These are phyloP conservation scores for Diorhabda sublineata DNA, from an alignment of 1,140 invertebrate genomes.

Conservation along the genomic window DNA sequence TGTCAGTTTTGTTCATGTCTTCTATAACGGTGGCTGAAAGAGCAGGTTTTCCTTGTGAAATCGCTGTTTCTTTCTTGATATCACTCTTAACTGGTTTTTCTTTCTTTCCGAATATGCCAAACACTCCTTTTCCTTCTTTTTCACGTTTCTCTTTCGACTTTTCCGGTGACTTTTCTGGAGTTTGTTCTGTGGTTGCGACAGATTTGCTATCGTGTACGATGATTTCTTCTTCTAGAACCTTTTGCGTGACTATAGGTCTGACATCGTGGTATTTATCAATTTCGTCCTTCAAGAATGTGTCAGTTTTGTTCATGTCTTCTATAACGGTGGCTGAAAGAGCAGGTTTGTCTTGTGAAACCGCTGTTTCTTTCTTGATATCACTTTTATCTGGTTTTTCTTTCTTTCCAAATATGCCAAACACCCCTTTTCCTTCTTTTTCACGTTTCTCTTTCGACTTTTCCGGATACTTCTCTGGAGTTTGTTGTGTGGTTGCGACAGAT, in stretches of 20 bases:
- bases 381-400: slow-evolving; percentile 15
- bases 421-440: slow-evolving; percentile 4
- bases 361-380: background rate
- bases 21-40: slow-evolving; percentile 16
- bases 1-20: slow-evolving; percentile 19
- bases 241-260: background rate
- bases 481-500: background rate
- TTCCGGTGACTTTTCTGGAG: too few relatives aligned
- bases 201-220: background rate
- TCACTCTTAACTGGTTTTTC: slow-evolving; percentile 5
- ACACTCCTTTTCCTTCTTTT: slow-evolving; percentile 15
- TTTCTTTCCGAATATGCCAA: slow-evolving; percentile 25
- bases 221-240: background rate
- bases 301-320: slow-evolving; percentile 16
- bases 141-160: slow-evolving; percentile 9
- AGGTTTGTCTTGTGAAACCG: slow-evolving; percentile 6
- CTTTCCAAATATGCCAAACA: slow-evolving; percentile 21
- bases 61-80: background rate
- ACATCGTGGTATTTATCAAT: slow-evolving; percentile 29
- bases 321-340: slow-evolving; percentile 18
- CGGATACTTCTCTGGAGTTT: too few relatives aligned
- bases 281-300: slow-evolving; percentile 24
- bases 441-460: background rate
- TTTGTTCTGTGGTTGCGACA: background rate
- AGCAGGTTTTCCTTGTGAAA: background rate